Percentiles rank a stretch among this genome's conserved stretches.
Evolutionary conservation across 2,797 vertebrate species (phyloP).

Genomic region (Sparus aurata): DNA sequence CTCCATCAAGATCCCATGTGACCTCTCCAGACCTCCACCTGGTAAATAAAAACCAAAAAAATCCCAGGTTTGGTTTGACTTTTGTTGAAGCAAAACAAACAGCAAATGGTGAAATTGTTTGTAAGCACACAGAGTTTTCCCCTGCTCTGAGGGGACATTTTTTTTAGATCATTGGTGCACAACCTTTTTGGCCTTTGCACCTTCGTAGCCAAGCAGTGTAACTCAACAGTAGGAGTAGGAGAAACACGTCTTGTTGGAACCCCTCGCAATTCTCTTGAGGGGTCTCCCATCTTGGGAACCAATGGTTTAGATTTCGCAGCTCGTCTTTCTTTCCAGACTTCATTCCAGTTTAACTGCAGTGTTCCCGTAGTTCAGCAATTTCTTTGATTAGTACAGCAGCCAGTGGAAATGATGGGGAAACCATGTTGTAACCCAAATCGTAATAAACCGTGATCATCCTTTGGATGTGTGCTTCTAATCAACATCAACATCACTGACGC

Average conservation of each 20-base stretch:
- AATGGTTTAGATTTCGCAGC: neutral
- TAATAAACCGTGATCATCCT: constrained; percentile 46
- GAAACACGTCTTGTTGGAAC: neutral
- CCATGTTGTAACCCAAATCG: constrained; percentile 10
- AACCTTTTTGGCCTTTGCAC: neutral
- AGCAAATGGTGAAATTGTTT: neutral
- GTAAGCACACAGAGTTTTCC: neutral
- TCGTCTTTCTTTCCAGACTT: constrained; percentile 22
- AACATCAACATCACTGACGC: constrained; percentile 50
- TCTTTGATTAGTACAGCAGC: constrained; percentile 11
- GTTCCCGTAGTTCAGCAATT: constrained; percentile 33
- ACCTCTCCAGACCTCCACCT: neutral
- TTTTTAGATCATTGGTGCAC: neutral
- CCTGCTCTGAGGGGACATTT: neutral
- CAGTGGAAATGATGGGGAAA: constrained; percentile 1
- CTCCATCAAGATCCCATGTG: neutral
- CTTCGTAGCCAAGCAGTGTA: neutral
- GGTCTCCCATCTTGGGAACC: neutral
- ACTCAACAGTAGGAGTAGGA: no score
- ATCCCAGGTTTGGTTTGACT: neutral
- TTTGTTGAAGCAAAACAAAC: neutral
- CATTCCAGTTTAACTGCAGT: neutral
- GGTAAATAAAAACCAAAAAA: neutral
- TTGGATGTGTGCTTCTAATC: constrained; percentile 39
- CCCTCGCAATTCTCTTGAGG: neutral